Evolutionary conservation across 2,888 invertebrate species (phyloP), one percentile per base, ranked within the genome.

Genomic region (Matsumyia berberina): DNA sequence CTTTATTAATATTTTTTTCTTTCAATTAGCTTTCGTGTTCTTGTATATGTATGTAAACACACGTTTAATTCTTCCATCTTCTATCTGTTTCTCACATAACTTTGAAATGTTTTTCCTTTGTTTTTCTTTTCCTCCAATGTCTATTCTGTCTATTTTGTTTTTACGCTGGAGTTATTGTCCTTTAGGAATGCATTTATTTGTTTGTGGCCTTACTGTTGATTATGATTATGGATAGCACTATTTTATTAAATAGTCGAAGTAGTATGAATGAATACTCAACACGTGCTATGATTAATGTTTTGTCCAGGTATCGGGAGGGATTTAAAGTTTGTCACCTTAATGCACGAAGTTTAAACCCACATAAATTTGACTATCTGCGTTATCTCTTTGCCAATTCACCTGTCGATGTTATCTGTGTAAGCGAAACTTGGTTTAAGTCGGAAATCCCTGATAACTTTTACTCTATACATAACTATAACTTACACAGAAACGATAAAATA

Each of bases 241-340:
- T 44, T 7, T n/a, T 2, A 17, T 44, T 44, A 8, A 17, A 44
- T 24, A 8, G 7, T 44, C 17, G 15, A 42, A 12, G 42, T 42
- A 15, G 42, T 15, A 15, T 42, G 42, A 42, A 42, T 42, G 42
- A 42, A 17, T 15, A 15, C 7, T 15, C 42, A 7, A 42, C 42
- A 8, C 7, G 6, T 17, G 42, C 42, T 42, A 42, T 42, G 17
- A 42, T 17, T 42, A 42, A 39, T 39, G 39, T 39, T 39, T 4
- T 39, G n/a, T 39, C n/a, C n/a, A n/a, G 39, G 5, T n/a, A 39
- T n/a, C n/a, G 12, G n/a, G 5, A 39, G 4, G 12, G 39, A 39
- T 39, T 39, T 39, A n/a, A n/a, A 6, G 39, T 39, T 39, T 39
- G 39, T n/a, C 39, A 39, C n/a, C n/a, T 42, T 5, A 42, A 42